Evolutionary conservation across 2,888 invertebrate genomes (phyloP).

Genomic region (Harpagoxenus sublaevis): DNA sequence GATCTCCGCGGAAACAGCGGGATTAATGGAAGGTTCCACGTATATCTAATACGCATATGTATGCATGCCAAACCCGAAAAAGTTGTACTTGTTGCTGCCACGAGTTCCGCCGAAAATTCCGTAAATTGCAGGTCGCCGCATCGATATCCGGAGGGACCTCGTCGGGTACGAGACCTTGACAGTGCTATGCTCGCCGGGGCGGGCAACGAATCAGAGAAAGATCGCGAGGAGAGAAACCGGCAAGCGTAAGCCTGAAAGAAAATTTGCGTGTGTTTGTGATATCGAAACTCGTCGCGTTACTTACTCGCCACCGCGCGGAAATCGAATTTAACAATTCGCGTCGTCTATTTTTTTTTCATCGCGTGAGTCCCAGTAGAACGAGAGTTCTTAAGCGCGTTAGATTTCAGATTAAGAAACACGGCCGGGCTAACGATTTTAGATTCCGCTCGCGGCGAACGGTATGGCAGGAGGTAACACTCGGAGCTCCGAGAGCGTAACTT

Average conservation of each 20-base stretch:
- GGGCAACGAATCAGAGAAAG: background rate
- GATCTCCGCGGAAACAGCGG: slow-evolving; percentile 46
- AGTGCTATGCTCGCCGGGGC: slow-evolving; percentile 23
- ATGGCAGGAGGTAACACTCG: background rate
- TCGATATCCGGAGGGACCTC: slow-evolving; percentile 27
- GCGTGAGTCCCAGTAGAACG: background rate
- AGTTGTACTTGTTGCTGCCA: slow-evolving; percentile 64
- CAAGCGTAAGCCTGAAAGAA: background rate
- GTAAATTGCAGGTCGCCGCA: background rate
- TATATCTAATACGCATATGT: slow-evolving; percentile 36
- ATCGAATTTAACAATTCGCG: background rate
- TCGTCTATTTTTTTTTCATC: background rate
- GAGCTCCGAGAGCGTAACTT: slow-evolving; percentile 39
- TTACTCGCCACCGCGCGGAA: background rate
- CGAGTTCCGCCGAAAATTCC: slow-evolving; percentile 7
- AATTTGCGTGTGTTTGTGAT: background rate
- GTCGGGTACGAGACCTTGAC: background rate
- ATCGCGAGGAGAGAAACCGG: background rate
- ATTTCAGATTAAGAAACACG: slow-evolving; percentile 23
- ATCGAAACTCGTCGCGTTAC: slow-evolving; percentile 10
- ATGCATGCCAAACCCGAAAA: slow-evolving; percentile 48
- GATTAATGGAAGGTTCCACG: slow-evolving; percentile 49
- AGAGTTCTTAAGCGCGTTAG: slow-evolving; percentile 1
- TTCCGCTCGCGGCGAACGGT: slow-evolving; percentile 12
- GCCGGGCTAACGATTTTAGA: background rate